Base-by-base conservation (phyloP, 1,140 invertebrate genomes). In the Diorhabda sublineata region DNA sequence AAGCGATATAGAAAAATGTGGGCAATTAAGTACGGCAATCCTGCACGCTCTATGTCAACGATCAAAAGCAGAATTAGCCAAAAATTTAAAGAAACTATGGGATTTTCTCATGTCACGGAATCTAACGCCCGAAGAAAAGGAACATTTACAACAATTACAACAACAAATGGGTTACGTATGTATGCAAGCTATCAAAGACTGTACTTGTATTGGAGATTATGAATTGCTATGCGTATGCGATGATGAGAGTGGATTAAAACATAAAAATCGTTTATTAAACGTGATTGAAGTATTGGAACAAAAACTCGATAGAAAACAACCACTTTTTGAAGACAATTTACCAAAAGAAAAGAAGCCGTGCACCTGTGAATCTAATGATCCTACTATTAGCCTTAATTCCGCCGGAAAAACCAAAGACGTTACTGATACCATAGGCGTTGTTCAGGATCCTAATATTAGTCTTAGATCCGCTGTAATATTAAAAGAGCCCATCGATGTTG, bases 1-100 rank as follows among this genome's bases (percentile, higher is more conserved):
- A 41, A 69, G 61, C 60, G 73, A 72, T 45, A 52, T 68, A 41
- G 67, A 67, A 8, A 73, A 72, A 67, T 42, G 26, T 56, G 41
- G 47, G 11, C 57, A 43, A 61, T n/a, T 52, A 6, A 52, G 6
- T 8, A 52, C 47, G n/a, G 47, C 47, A 2, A n/a, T 52, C 6
- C 47, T 52, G n/a, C 47, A 52, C 4, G 47, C 47, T 8, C 4
- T 52, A 3, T 8, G 6, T 4, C 47, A 8, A 52, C 6, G n/a
- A 52, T 52, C 47, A 6, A 52, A 52, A 52, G 47, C 47, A 52
- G n/a, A 52, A 52, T n/a, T 52, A 8, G n/a, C 47, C 6, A 52
- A 52, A 52, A 52, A n/a, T n/a, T n/a, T 52, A 8, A 52, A 52
- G n/a, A 6, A 52, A 52, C 47, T 52, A 52, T 52, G 47, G 47